Conservation (phyloP, 1,140 invertebrate species). For the Aphaenogaster ashmeadi region DNA sequence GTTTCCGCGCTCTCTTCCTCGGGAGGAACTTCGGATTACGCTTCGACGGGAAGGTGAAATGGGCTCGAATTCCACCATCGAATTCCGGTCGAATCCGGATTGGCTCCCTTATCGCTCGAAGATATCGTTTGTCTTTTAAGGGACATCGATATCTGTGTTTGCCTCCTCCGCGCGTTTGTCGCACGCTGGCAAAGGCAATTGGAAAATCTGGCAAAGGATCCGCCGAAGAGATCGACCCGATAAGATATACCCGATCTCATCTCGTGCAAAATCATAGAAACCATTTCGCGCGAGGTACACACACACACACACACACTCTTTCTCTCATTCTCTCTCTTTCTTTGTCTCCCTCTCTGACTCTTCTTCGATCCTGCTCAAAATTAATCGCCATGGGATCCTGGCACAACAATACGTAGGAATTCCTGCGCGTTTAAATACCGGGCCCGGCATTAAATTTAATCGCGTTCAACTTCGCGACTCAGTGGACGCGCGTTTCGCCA, state of each 20-base stretch:
- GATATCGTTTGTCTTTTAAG: slow-evolving; percentile 72
- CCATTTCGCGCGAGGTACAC: not conserved
- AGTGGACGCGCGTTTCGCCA: slow-evolving; percentile 14
- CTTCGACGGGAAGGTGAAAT: slow-evolving; percentile 70
- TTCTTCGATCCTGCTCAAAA: not conserved
- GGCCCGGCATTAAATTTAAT: slow-evolving; percentile 44
- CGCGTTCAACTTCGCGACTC: slow-evolving; percentile 29
- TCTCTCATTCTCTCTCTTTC: not conserved
- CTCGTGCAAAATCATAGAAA: not conserved
- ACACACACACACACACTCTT: not conserved
- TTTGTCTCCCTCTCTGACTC: not conserved
- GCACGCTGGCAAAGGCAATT: slow-evolving; percentile 32
- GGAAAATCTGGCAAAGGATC: slow-evolving; percentile 42
- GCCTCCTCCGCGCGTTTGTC: slow-evolving; percentile 20
- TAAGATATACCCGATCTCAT: slow-evolving; percentile 14
- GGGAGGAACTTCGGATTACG: slow-evolving; percentile 73
- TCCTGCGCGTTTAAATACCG: not conserved
- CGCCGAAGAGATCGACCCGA: not conserved
- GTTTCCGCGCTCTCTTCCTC: slow-evolving; percentile 41
- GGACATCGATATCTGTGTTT: slow-evolving; percentile 54
- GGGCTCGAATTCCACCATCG: slow-evolving; percentile 72
- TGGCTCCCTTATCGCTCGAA: slow-evolving; percentile 66
- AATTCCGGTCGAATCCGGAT: slow-evolving; percentile 48
- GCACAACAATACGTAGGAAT: not conserved
- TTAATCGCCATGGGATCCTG: not conserved